Evolutionary conservation across 2,113 vertebrate genomes (phyloP).

Genomic region (Anolis sagrei): DNA sequence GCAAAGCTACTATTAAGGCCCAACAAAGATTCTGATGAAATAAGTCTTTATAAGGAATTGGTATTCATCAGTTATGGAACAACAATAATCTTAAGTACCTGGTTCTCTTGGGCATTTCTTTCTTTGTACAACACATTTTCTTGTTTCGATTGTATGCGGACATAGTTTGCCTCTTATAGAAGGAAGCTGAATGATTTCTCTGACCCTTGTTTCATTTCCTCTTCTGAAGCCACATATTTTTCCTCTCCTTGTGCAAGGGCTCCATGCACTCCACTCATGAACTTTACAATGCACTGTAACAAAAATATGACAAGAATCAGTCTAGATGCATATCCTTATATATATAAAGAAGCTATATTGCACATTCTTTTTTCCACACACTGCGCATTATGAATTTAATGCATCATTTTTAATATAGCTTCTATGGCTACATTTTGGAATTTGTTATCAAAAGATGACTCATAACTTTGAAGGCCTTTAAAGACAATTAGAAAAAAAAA

Average conservation of each 20-base stretch:
- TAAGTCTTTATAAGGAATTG: slow-evolving; percentile 12
- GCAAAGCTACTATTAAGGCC: slow-evolving; percentile 5
- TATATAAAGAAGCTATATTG: not conserved
- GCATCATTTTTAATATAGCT: no score
- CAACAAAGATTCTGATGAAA: slow-evolving; percentile 27
- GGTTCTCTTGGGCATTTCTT: slow-evolving; percentile 89
- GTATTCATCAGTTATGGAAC: slow-evolving; percentile 46
- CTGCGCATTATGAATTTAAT: not conserved
- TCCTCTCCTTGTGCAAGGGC: slow-evolving; percentile 87
- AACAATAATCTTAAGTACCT: slow-evolving; percentile 72
- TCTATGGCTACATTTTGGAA: no score
- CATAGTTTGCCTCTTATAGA: slow-evolving; percentile 87
- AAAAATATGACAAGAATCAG: slow-evolving; percentile 60
- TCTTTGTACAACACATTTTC: slow-evolving; percentile 90
- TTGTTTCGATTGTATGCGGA: slow-evolving; percentile 86
- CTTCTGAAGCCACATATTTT: slow-evolving; percentile 94
- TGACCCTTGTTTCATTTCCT: slow-evolving; percentile 89
- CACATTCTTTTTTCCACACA: slow-evolving; percentile 33
- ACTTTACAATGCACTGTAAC: slow-evolving; percentile 92
- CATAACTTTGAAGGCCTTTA: not conserved
- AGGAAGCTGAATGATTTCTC: slow-evolving; percentile 86
- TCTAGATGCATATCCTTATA: slow-evolving; percentile 11
- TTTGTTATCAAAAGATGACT: no score
- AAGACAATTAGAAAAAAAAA: not conserved
- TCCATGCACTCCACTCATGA: slow-evolving; percentile 92